A percentile compares a stretch with the other conserved stretches of the same genome.
phyloP scores from a whole-genome alignment of 2,797 vertebrate genomes.

The Esox masquinongy region DNA sequence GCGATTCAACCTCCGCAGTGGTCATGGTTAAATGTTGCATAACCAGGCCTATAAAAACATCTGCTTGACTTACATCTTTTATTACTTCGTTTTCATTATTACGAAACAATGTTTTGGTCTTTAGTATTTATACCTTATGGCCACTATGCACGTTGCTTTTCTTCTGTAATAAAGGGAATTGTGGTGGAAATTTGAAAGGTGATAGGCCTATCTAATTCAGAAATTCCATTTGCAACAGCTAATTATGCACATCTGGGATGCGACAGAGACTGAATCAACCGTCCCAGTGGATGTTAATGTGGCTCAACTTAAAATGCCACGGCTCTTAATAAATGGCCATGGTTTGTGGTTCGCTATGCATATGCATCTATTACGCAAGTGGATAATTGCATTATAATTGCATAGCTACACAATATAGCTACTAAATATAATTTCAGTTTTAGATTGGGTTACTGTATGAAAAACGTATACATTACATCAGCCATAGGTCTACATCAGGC shows the following conservation, averaged over 20 bases:
- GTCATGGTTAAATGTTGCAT: conserved; percentile 40
- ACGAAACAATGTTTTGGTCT: neutral
- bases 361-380: neutral
- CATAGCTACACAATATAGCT: neutral
- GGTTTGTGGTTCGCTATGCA: neutral
- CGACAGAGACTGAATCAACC: neutral
- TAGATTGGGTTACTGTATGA: neutral
- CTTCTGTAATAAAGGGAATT: neutral
- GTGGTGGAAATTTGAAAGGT: neutral
- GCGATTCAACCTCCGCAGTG: conserved; percentile 6
- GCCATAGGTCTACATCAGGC: neutral
- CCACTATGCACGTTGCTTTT: neutral
- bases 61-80: neutral
- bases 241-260: neutral
- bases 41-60: conserved; percentile 9
- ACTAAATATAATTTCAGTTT: neutral
- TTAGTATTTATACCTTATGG: neutral
- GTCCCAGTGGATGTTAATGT: neutral
- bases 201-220: neutral
- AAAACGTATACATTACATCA: neutral
- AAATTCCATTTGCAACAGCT: neutral
- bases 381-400: neutral
- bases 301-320: neutral
- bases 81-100: neutral
- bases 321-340: neutral